Evolutionary conservation across 2,113 vertebrate genomes (phyloP).

Genomic region (Laterallus jamaicensis): DNA sequence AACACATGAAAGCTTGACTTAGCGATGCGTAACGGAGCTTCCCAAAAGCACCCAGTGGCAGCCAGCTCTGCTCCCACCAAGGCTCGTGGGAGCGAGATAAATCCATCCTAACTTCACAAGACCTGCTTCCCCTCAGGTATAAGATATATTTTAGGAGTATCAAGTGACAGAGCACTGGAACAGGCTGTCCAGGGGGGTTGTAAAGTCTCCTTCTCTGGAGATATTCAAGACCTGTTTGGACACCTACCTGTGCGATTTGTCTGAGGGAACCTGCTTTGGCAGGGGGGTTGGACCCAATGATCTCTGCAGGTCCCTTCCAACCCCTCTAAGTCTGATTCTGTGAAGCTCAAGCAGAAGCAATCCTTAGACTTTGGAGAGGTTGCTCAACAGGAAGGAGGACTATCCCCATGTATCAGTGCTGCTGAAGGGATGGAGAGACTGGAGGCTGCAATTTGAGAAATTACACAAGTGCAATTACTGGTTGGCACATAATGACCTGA

Average conservation of each 20-base stretch:
- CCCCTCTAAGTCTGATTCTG: too few relatives aligned
- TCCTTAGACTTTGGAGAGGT: background rate
- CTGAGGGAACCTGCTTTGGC: too few relatives aligned
- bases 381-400: background rate
- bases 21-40: background rate
- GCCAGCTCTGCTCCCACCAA: background rate
- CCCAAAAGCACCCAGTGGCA: background rate
- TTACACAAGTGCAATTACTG: background rate
- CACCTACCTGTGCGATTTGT: too few relatives aligned
- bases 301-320: too few relatives aligned
- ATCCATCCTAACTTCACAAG: background rate
- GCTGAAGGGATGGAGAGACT: background rate
- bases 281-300: too few relatives aligned
- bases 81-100: background rate
- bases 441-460: background rate
- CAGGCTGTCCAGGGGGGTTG: too few relatives aligned
- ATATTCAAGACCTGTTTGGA: too few relatives aligned
- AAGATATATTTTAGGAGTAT: background rate
- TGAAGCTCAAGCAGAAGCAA: background rate
- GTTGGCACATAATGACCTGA: constrained; percentile 36
- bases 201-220: too few relatives aligned
- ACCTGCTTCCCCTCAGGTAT: background rate
- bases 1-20: background rate
- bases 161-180: background rate
- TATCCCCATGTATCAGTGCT: fast-evolving